phyloP scores from a whole-genome alignment of 2,888 invertebrate species.

The Cosmopolites sordidus region DNA sequence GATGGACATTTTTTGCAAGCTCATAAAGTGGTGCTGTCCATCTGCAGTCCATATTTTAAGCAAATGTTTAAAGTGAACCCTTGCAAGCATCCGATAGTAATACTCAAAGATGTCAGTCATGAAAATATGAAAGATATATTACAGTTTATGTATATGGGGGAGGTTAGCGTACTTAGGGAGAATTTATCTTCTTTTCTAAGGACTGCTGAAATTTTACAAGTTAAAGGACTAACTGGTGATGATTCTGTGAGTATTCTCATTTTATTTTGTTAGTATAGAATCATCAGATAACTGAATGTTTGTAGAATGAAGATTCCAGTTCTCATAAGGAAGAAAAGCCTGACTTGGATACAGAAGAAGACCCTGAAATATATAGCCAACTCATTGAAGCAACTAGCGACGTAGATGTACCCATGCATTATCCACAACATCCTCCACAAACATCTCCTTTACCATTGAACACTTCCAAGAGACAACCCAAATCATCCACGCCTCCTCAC shows the following conservation, averaged over 20 bases:
- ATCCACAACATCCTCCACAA: constrained; percentile 19
- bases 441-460: constrained; percentile 22
- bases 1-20: constrained; percentile 74
- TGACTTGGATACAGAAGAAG: constrained; percentile 41
- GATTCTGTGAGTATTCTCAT: constrained; percentile 43
- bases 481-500: constrained; percentile 28
- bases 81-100: constrained; percentile 70
- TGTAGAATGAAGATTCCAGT: constrained; percentile 43
- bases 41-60: constrained; percentile 76
- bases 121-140: constrained; percentile 65
- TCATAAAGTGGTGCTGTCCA: constrained; percentile 72
- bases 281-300: constrained; percentile 7
- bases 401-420: constrained; percentile 31
- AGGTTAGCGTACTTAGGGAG: constrained; percentile 66
- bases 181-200: constrained; percentile 66
- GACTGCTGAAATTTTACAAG: constrained; percentile 66
- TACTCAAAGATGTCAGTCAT: constrained; percentile 65
- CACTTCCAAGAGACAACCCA: constrained; percentile 32
- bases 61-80: constrained; percentile 69
- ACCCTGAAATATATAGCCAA: constrained; percentile 40
- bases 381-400: constrained; percentile 38
- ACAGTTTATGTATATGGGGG: constrained; percentile 71
- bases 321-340: constrained; percentile 44
- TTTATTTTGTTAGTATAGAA: background rate
- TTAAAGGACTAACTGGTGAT: constrained; percentile 62